phyloP scores from a whole-genome alignment of 2,113 vertebrate genomes.

The Varanus salvator region DNA sequence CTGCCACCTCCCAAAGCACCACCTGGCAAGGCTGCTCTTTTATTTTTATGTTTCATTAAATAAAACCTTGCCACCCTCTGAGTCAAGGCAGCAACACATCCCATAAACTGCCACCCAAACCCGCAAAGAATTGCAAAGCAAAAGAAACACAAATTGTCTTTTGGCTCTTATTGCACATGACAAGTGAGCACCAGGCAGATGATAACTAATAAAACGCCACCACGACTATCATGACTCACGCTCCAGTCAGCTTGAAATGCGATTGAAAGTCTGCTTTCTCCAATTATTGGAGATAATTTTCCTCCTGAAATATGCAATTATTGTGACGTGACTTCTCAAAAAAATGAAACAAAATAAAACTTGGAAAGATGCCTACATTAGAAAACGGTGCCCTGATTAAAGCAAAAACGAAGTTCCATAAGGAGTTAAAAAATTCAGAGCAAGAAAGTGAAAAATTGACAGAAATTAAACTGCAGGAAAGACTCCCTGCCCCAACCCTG shows the following conservation, averaged over 20 bases:
- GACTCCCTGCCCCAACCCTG: background rate
- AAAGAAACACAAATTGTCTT: background rate
- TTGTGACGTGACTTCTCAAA: background rate
- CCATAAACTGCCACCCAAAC: background rate
- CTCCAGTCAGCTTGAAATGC: conserved; percentile 6
- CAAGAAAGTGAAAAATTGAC: too few species aligned
- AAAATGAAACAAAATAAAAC: background rate
- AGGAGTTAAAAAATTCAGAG: background rate
- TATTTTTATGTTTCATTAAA: background rate
- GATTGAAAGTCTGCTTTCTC: conserved; percentile 8
- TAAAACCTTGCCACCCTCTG: background rate
- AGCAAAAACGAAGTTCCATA: background rate
- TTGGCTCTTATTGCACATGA: conserved; percentile 13
- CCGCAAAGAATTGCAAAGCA: background rate
- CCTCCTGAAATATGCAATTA: background rate
- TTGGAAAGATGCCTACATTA: background rate
- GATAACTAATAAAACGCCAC: background rate
- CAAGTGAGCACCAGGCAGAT: background rate
- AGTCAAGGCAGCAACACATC: background rate
- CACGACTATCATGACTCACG: background rate
- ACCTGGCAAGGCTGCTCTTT: background rate
- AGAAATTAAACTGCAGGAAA: conserved; percentile 19
- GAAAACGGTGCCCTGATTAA: conserved; percentile 2
- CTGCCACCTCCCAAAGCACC: too few species aligned
- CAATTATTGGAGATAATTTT: conserved; percentile 29